These are phyloP conservation scores for Pagetopsis macropterus DNA, from an alignment of 2,797 vertebrate species.

Conservation along the genomic window DNA sequence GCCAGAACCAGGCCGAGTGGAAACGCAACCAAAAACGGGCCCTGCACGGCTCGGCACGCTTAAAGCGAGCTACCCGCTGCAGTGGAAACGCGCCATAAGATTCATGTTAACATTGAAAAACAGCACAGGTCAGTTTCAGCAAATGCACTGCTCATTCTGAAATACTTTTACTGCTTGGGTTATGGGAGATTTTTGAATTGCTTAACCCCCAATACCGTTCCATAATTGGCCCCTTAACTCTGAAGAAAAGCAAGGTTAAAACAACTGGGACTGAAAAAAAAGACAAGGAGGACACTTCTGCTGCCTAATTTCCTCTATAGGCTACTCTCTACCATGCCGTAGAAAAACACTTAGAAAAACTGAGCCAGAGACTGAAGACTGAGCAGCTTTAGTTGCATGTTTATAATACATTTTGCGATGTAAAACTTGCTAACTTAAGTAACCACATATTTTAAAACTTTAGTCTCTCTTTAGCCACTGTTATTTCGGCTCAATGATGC, in stretches of 20 bases:
- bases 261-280: conserved; percentile 7
- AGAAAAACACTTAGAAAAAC: background rate
- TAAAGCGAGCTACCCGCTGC: too few species aligned
- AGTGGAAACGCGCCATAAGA: background rate
- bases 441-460: conserved; percentile 17
- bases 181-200: conserved; percentile 11
- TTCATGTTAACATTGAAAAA: conserved; percentile 8
- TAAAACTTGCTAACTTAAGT: background rate
- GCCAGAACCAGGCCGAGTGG: too few species aligned
- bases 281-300: background rate
- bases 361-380: background rate
- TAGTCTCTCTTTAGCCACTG: background rate
- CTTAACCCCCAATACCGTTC: conserved; percentile 18
- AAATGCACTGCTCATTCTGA: background rate
- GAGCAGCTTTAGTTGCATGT: background rate
- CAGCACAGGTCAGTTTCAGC: conserved; percentile 5
- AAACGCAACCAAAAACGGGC: too few species aligned
- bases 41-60: too few species aligned
- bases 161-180: conserved; percentile 7
- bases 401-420: background rate
- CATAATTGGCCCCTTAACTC: conserved; percentile 24
- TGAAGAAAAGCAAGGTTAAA: conserved; percentile 37
- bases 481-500: conserved; percentile 16
- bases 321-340: background rate
- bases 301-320: background rate